phyloP scores from a whole-genome alignment of 2,888 invertebrate species.

The Prenolepis imparis region DNA sequence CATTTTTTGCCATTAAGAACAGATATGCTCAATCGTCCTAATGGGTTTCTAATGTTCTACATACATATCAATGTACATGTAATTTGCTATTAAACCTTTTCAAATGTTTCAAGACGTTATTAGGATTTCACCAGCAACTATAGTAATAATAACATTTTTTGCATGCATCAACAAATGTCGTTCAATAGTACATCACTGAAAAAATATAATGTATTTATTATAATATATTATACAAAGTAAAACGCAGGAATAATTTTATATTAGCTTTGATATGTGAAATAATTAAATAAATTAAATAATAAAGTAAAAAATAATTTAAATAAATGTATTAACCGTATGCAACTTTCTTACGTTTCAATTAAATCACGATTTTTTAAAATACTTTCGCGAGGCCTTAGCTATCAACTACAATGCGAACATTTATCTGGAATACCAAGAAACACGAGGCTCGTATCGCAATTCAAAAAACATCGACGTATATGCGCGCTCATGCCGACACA shows the following conservation, averaged over 20 bases:
- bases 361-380: neutral
- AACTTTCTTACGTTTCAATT: neutral
- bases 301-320: too few species aligned
- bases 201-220: neutral
- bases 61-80: neutral
- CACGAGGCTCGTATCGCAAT: slow-evolving; percentile 38
- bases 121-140: neutral
- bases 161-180: neutral
- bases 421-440: slow-evolving; percentile 35
- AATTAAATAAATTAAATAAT: neutral
- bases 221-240: neutral
- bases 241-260: neutral
- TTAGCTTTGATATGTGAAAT: neutral
- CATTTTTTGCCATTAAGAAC: neutral
- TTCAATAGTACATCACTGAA: neutral
- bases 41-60: neutral
- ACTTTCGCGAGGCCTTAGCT: neutral
- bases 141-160: neutral
- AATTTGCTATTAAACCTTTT: neutral
- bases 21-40: neutral
- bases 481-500: slow-evolving; percentile 56
- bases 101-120: neutral
- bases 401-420: slow-evolving; percentile 37
- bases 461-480: slow-evolving; percentile 59
- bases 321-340: neutral